Evolutionary conservation across 2,797 vertebrate species (phyloP).

Genomic region (Silurus lanzhouensis): DNA sequence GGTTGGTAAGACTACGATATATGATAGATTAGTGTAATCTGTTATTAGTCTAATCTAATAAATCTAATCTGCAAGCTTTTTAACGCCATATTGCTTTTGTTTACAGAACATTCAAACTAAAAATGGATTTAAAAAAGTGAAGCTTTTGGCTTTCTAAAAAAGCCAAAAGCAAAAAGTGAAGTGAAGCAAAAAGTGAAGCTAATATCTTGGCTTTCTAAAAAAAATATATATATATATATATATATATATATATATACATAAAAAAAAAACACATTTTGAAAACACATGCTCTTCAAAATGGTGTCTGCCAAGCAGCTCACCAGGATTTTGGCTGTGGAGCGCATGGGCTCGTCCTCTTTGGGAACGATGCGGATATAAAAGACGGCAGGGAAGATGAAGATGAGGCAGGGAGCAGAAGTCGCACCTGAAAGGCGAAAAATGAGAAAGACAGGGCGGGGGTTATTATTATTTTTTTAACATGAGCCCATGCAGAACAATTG

Average conservation of each 20-base stretch:
- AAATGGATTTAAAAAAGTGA: neutral
- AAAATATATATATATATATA: neutral
- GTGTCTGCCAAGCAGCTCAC: constrained; percentile 69
- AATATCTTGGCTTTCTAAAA: neutral
- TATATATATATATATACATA: too few relatives aligned
- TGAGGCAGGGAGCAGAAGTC: constrained; percentile 95
- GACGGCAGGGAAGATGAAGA: constrained; percentile 97
- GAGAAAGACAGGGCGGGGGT: neutral
- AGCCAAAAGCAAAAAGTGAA: too few relatives aligned
- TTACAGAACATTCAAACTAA: neutral
- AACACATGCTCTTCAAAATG: neutral
- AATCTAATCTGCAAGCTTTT: neutral
- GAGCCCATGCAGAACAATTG: neutral
- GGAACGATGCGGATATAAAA: constrained; percentile 98
- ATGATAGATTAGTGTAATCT: too few relatives aligned
- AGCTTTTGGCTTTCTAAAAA: neutral
- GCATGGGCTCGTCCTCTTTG: constrained; percentile 88
- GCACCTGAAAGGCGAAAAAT: constrained; percentile 79
- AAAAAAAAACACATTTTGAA: neutral
- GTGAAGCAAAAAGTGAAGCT: neutral
- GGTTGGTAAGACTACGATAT: too few relatives aligned
- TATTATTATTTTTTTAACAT: neutral
- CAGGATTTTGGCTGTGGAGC: constrained; percentile 87
- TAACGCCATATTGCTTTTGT: neutral
- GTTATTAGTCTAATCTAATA: too few relatives aligned